A percentile compares a stretch with the other conserved stretches of the same genome.
These are phyloP conservation scores for Prunella strophiata DNA, from an alignment of 2,797 vertebrate species.

Conservation along the genomic window DNA sequence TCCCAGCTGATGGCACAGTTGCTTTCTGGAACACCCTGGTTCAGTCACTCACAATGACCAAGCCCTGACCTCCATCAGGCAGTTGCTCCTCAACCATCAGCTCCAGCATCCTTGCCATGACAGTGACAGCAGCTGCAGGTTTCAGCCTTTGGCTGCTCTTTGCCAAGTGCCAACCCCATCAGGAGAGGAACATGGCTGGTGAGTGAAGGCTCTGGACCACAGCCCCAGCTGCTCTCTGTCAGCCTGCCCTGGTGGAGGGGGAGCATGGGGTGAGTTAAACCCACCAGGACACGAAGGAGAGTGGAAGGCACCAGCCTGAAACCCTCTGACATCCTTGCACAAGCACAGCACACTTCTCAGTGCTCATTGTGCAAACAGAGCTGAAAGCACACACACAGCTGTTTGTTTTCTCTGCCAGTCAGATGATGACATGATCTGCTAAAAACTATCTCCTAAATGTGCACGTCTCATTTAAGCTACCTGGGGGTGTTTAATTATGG, in stretches of 20 bases:
- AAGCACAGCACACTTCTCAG: accelerated
- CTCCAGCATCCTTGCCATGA: background rate
- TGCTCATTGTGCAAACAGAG: background rate
- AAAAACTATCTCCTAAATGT: conserved; percentile 12
- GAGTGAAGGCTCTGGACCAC: background rate
- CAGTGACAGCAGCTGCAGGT: background rate
- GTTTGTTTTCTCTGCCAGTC: conserved; percentile 35
- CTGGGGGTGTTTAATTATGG: conserved; percentile 54
- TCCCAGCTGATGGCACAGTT: background rate
- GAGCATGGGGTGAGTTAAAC: background rate
- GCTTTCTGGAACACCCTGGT: background rate
- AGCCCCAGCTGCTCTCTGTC: background rate
- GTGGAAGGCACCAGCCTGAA: background rate
- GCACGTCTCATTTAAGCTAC: conserved; percentile 13
- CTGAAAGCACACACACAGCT: background rate
- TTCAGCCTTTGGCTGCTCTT: background rate
- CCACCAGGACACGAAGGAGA: accelerated
- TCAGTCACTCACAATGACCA: accelerated
- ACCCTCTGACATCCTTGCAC: background rate
- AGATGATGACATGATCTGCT: background rate
- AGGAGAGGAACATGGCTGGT: background rate
- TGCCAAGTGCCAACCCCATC: accelerated
- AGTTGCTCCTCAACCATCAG: background rate
- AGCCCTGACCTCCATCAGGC: background rate
- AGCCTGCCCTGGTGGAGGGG: background rate